These are phyloP conservation scores for Eufriesea mexicana DNA, from an alignment of 1,140 invertebrate species.

Conservation along the genomic window DNA sequence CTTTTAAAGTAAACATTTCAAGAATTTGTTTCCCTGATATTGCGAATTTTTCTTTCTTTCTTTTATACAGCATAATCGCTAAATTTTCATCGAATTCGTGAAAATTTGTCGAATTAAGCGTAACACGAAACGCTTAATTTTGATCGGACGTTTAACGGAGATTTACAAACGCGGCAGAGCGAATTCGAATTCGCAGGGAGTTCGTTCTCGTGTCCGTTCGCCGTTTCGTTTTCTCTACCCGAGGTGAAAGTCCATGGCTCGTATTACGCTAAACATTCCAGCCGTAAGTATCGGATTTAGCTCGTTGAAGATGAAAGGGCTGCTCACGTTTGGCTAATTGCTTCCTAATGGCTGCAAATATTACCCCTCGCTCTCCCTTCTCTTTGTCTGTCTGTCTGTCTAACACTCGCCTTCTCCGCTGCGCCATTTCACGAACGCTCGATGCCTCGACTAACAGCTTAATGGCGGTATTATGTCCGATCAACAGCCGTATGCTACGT, in stretches of 20 bases:
- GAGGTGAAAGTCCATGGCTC: conserved; percentile 5
- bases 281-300: conserved; percentile 29
- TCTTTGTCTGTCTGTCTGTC: conserved; percentile 23
- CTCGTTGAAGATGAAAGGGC: conserved; percentile 53
- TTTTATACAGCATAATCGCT: neutral
- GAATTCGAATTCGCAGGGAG: neutral
- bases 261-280: conserved; percentile 47
- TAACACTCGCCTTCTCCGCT: neutral
- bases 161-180: neutral
- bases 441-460: conserved; percentile 30
- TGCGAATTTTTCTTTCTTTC: neutral
- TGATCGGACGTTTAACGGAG: neutral
- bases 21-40: neutral
- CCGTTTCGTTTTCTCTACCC: conserved; percentile 6
- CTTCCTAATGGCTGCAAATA: conserved; percentile 60
- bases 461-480: conserved; percentile 48
- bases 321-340: conserved; percentile 53
- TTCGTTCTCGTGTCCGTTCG: neutral
- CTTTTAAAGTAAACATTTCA: too few relatives aligned
- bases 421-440: conserved; percentile 13
- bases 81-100: neutral
- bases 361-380: conserved; percentile 18
- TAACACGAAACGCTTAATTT: neutral
- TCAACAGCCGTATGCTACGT: neutral
- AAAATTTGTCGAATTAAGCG: neutral